Percentiles rank a stretch among this genome's conserved stretches.
Evolutionary conservation across 2,797 vertebrate species (phyloP).

Genomic region (Enteromius trimaculatus): DNA sequence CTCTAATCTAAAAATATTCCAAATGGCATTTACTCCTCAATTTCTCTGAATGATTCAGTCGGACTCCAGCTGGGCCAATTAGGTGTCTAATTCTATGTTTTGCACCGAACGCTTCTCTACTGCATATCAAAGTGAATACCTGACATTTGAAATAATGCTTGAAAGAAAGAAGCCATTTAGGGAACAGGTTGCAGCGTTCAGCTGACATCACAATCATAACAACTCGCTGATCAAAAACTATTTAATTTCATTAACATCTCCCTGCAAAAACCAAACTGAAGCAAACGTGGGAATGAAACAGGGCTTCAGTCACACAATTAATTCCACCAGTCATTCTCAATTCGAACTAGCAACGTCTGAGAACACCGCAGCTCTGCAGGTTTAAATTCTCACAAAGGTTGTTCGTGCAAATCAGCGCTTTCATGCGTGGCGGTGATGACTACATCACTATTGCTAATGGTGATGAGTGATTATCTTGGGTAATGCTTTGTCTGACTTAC

Average conservation of each 20-base stretch:
- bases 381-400: slow-evolving; percentile 10
- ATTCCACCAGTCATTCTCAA: slow-evolving; percentile 23
- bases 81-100: slow-evolving; percentile 47
- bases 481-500: slow-evolving; percentile 35
- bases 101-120: slow-evolving; percentile 8
- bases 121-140: slow-evolving; percentile 54
- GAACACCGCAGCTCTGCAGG: background rate
- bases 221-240: slow-evolving; percentile 28
- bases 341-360: background rate
- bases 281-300: slow-evolving; percentile 5
- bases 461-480: slow-evolving; percentile 35
- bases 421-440: slow-evolving; percentile 19
- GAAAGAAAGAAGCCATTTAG: slow-evolving; percentile 31
- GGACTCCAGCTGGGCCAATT: slow-evolving; percentile 53
- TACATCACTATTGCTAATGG: slow-evolving; percentile 37
- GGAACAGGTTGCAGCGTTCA: slow-evolving; percentile 29
- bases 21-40: slow-evolving; percentile 38
- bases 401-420: slow-evolving; percentile 20
- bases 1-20: slow-evolving; percentile 31
- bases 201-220: slow-evolving; percentile 14
- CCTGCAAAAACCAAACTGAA: background rate
- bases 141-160: slow-evolving; percentile 40
- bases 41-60: slow-evolving; percentile 41
- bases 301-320: background rate
- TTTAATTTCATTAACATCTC: slow-evolving; percentile 28